Evolutionary conservation across 2,888 invertebrate species (phyloP), one percentile per base, ranked within the genome.

Genomic region (Syrphus vitripennis): DNA sequence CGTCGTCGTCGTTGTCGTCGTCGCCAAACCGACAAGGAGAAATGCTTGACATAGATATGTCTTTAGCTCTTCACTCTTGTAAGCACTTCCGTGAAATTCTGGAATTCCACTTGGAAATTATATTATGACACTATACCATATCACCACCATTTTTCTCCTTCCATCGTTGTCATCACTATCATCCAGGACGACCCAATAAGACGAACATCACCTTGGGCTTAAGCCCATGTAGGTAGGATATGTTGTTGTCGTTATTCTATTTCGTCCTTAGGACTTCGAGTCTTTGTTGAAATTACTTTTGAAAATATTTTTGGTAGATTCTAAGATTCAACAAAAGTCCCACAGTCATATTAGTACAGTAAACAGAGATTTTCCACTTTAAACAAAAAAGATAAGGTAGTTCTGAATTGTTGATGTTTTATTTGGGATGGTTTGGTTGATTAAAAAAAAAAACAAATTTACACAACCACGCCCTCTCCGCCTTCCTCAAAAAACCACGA

Each of bases 31-130:
- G 12, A 37, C 29, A 70, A 75, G 26, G 70, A 79, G 79, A 63
- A 80, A 71, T 67, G 34, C 80, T 84, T 84, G 84, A 76, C 80
- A 84, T 45, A 76, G 65, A 81, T 81, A 76, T 76, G 80, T 80
- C 71, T 71, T 80, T 81, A 67, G 71, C 65, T 65, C 75, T 83
- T 82, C 77, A 72, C 55, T n/a, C n/a, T 67, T 72, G 78, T 72
- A 83, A 78, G 78, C 78, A 78, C 72, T 79, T 83, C 72, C 78
- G 78, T 69, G 26, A 26, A 45, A 45, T 77, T 82, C 82, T 82
- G 21, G 31, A 40, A 83, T 45, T 82, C 59, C 59, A 48, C 34
- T 82, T 59, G 40, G 48, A 71, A 67, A 65, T 65, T 19, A 65
- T 76, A 65, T 76, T 59, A 76, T 81, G 59, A 61, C 70, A 34